Evolutionary conservation across 2,797 vertebrate species (phyloP).

Genomic region (Moxostoma hubbsi): DNA sequence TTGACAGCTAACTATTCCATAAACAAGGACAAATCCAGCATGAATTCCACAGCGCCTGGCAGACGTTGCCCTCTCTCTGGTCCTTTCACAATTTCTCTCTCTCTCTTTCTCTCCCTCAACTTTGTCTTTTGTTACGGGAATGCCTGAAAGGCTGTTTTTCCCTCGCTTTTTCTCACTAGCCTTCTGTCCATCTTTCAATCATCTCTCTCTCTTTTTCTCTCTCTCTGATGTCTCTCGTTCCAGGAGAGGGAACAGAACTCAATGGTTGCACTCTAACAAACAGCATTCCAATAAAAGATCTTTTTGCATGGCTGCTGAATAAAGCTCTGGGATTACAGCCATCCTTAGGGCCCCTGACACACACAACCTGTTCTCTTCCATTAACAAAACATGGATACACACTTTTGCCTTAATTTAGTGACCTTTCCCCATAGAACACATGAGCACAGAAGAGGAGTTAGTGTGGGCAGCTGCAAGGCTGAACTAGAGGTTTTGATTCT

Average conservation of each 20-base stretch:
- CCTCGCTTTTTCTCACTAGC: constrained; percentile 36
- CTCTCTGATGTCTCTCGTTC: constrained; percentile 33
- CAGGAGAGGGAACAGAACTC: constrained; percentile 52
- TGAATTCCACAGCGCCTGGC: constrained; percentile 76
- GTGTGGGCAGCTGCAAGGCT: constrained; percentile 38
- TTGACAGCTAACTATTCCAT: constrained; percentile 69
- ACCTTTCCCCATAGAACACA: constrained; percentile 46
- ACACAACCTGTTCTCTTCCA: constrained; percentile 42
- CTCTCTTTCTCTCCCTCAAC: constrained; percentile 34
- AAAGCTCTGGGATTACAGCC: constrained; percentile 64
- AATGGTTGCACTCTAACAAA: constrained; percentile 65
- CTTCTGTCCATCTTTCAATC: constrained; percentile 45
- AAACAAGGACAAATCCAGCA: constrained; percentile 76
- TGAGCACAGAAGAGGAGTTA: constrained; percentile 43
- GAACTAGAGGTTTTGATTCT: constrained; percentile 28
- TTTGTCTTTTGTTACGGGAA: constrained; percentile 34
- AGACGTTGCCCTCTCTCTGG: constrained; percentile 58
- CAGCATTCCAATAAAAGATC: constrained; percentile 67
- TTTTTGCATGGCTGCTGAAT: constrained; percentile 70
- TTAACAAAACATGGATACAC: constrained; percentile 30
- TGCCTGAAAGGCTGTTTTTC: constrained; percentile 31
- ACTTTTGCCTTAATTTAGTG: constrained; percentile 45
- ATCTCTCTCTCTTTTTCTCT: constrained; percentile 1
- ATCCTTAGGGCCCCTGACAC: constrained; percentile 45
- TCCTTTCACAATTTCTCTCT: constrained; percentile 41